Conservation (phyloP, 1,140 invertebrate species). For the Drosophila punjabiensis region DNA sequence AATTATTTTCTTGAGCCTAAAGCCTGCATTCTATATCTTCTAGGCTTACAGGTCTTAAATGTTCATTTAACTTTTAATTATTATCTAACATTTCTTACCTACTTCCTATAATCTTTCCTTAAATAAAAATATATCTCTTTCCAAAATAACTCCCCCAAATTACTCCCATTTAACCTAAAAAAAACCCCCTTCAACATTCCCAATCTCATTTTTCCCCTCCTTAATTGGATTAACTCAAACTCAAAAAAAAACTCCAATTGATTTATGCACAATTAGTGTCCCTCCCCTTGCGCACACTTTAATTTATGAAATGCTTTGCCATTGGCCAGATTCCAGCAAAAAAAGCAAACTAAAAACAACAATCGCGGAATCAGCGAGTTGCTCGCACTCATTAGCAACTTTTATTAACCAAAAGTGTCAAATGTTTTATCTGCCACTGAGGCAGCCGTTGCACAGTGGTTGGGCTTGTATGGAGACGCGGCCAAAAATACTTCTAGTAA, state of each 20-base stretch:
- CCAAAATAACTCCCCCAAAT: background rate
- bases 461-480: too few species aligned
- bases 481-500: too few species aligned
- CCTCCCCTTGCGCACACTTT: slow-evolving; percentile 17
- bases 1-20: background rate
- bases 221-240: slow-evolving; percentile 11
- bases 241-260: background rate
- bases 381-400: slow-evolving; percentile 70
- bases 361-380: slow-evolving; percentile 60
- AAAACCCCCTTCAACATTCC: background rate
- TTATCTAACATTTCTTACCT: background rate
- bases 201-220: background rate
- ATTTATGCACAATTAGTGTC: slow-evolving; percentile 31
- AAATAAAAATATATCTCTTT: background rate
- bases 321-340: slow-evolving; percentile 45
- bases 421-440: slow-evolving; percentile 42
- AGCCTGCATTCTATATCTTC: background rate
- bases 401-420: slow-evolving; percentile 79
- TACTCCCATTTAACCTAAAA: background rate
- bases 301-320: slow-evolving; percentile 21
- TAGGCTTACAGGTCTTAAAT: background rate
- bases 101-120: background rate
- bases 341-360: slow-evolving; percentile 39
- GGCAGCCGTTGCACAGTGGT: slow-evolving; percentile 19
- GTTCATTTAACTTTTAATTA: background rate